Conservation (phyloP, 2,113 vertebrate species). For the Muscicapa adusta region DNA sequence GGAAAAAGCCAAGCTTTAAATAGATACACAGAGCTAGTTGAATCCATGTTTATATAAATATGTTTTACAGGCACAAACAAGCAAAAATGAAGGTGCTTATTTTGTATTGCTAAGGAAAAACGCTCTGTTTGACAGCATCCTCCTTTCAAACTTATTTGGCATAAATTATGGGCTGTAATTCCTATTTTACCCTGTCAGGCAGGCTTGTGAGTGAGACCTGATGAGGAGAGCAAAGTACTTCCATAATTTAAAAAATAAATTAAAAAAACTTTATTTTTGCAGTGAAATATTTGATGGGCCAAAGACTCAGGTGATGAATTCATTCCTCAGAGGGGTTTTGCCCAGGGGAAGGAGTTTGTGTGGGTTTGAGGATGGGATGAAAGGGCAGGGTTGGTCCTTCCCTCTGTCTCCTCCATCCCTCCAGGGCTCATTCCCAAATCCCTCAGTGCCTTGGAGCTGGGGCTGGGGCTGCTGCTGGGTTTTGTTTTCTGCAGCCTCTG, state of each 20-base stretch:
- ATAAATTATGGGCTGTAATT: neutral
- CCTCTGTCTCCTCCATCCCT: neutral
- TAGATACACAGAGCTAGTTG: neutral
- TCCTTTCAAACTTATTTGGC: neutral
- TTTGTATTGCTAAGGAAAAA: neutral
- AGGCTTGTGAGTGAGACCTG: neutral
- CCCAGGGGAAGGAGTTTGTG: neutral
- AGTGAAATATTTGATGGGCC: neutral
- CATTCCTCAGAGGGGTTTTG: neutral
- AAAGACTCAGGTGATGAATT: neutral
- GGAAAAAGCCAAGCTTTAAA: neutral
- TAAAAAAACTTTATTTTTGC: neutral
- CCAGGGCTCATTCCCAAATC: constrained; percentile 31
- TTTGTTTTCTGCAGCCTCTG: neutral
- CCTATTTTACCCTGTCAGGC: neutral
- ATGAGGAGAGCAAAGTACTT: neutral
- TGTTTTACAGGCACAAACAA: neutral
- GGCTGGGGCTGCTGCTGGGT: neutral
- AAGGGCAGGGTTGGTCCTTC: constrained; percentile 1
- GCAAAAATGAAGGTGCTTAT: neutral
- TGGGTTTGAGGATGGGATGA: neutral
- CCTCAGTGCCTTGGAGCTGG: neutral
- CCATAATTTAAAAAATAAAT: neutral
- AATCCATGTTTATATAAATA: neutral
- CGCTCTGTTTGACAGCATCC: neutral